These are phyloP conservation scores for Uloborus plumipes DNA, from an alignment of 2,888 invertebrate genomes.

Conservation along the genomic window DNA sequence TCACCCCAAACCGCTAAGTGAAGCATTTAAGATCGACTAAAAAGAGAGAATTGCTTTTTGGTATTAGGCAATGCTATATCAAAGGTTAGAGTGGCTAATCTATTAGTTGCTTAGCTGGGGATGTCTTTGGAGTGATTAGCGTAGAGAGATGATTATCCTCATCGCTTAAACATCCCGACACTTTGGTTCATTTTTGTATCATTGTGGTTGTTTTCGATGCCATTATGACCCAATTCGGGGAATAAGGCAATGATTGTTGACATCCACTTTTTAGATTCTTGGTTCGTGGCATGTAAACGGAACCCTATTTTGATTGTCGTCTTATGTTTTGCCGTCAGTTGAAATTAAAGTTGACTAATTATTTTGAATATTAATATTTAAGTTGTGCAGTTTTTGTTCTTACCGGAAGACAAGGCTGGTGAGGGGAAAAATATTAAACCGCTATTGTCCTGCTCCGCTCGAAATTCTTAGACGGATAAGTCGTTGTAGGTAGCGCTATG, in stretches of 20 bases:
- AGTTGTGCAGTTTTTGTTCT: no score
- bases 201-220: conserved; percentile 37
- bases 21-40: conserved; percentile 16
- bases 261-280: conserved; percentile 1
- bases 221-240: conserved; percentile 31
- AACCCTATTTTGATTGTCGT: no score
- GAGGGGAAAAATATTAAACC: no score
- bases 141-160: conserved; percentile 32
- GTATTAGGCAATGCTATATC: conserved; percentile 31
- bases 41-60: conserved; percentile 33
- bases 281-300: no score
- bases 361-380: no score
- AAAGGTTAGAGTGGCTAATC: conserved; percentile 29
- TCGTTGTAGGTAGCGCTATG: no score
- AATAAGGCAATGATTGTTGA: neutral
- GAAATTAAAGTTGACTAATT: no score
- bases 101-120: conserved; percentile 16
- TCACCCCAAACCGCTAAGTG: conserved; percentile 11
- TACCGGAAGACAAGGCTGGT: no score
- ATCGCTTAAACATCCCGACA: conserved; percentile 21
- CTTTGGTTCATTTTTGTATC: conserved; percentile 50
- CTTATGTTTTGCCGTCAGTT: no score
- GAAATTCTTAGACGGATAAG: no score
- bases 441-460: no score
- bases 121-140: conserved; percentile 35